Percentiles rank a stretch among this genome's conserved stretches.
These are phyloP conservation scores for Aplysia californica DNA, from an alignment of 1,140 invertebrate species.

Conservation along the genomic window DNA sequence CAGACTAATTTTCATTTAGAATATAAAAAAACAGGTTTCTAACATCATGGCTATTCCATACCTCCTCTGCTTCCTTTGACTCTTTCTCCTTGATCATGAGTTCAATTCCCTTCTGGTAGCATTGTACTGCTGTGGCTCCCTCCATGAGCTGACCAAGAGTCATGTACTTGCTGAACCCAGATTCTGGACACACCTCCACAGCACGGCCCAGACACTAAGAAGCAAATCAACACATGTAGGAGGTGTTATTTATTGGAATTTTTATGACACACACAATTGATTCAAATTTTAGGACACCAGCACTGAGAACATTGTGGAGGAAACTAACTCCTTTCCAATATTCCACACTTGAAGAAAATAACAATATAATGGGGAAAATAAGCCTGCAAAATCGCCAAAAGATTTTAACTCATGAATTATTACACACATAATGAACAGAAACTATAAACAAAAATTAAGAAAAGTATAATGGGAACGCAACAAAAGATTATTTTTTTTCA, in stretches of 20 bases:
- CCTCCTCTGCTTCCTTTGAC: slow-evolving; percentile 42
- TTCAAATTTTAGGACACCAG: no score
- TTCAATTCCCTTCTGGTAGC: slow-evolving; percentile 67
- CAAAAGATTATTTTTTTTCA: not conserved
- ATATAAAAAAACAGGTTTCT: not conserved
- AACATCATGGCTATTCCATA: slow-evolving; percentile 13
- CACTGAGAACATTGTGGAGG: not conserved
- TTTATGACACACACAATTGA: no score
- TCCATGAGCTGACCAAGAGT: slow-evolving; percentile 65
- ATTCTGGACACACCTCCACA: slow-evolving; percentile 62
- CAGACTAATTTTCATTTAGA: no score
- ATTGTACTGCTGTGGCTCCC: slow-evolving; percentile 63
- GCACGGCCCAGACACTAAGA: slow-evolving; percentile 64
- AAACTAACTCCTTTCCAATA: not conserved
- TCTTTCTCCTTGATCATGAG: slow-evolving; percentile 57
- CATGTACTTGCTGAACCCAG: slow-evolving; percentile 68
- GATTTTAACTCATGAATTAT: not conserved
- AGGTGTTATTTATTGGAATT: no score
- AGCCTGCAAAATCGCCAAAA: not conserved
- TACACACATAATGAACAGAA: no score
- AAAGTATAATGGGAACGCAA: not conserved
- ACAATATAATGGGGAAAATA: no score
- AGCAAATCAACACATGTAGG: no score
- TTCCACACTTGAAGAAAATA: not conserved
- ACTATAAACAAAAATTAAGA: not conserved